Base-by-base conservation (phyloP, 2,797 vertebrate species). In the Enteromius paludinosus region DNA sequence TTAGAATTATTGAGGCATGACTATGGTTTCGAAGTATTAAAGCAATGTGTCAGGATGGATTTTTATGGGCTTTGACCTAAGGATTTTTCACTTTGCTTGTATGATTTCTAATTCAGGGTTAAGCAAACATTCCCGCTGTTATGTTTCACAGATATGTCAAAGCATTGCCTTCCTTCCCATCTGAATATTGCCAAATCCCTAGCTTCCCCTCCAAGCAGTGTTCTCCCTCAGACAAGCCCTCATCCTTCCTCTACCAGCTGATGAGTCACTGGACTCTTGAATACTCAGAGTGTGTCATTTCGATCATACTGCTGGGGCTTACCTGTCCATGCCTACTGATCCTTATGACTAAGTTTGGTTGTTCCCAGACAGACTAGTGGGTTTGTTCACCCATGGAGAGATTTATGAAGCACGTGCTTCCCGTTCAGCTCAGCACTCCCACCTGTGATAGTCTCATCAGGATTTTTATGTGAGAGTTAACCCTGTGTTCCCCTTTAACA, bases 171-270 rank as follows among this genome's bases (percentile, higher is more conserved):
- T 23, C 43, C 59, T 64, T 73, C 41, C 43, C n/a, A 25, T 73
- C n/a, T 73, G 10, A 73, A 73, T 73, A 54, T 54, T 54, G 70
- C 71, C 75, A 66, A 74, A 73, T 68, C 68, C 72, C 43, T 65
- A 35, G 38, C 47, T 69, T 76, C 64, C 52, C 38, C 47, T 66
- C 9, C 56, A 70, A 68, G 82, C 25, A 5, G 28, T 49, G 52
- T 56, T 69, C 82, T 72, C 28, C 10, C 23, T 52, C 54, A 62
- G 65, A 76, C 74, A 62, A 73, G 52, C 68, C 73, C 59, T 82
- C 70, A 74, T 78, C 84, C 84, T 83, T 83, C 84, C 70, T 85
- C 84, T 49, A 38, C 47, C 61, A 43, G 49, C 35, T 56, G 33
- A 69, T 83, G 75, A 85, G 75, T 79, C 84, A 85, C 41, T 66